Percentiles rank a stretch among this genome's conserved stretches.
phyloP scores from a whole-genome alignment of 2,797 vertebrate genomes.

The Antrozous pallidus region DNA sequence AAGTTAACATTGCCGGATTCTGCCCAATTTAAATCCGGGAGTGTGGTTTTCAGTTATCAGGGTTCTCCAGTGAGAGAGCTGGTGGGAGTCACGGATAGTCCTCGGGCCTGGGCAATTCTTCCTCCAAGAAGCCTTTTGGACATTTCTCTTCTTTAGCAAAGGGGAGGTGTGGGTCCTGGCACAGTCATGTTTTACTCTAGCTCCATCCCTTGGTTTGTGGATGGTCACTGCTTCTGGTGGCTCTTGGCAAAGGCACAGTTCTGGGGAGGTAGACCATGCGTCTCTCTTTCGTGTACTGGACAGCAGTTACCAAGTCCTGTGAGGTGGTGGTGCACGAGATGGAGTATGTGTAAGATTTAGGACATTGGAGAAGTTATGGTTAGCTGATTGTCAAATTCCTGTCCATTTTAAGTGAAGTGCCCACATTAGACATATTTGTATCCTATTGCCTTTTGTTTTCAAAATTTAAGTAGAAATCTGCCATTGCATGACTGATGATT shows the following conservation, averaged over 20 bases:
- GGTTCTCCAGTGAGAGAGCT: background rate
- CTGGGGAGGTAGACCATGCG: background rate
- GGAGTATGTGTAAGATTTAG: background rate
- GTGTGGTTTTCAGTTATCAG: background rate
- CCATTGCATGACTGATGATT: slow-evolving; percentile 1
- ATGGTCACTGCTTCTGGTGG: background rate
- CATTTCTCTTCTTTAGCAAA: background rate
- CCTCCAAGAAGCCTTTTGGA: background rate
- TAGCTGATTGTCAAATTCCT: background rate
- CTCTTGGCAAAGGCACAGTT: background rate
- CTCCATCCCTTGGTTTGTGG: background rate
- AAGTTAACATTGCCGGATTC: slow-evolving; percentile 73
- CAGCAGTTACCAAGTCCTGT: background rate
- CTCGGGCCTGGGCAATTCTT: background rate
- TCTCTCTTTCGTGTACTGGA: background rate
- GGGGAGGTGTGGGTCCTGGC: background rate
- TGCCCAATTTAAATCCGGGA: slow-evolving; percentile 44
- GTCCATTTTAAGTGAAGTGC: background rate
- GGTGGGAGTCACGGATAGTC: background rate
- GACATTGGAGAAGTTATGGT: background rate
- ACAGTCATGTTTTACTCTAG: background rate
- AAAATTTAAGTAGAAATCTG: slow-evolving; percentile 14
- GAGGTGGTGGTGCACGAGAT: background rate
- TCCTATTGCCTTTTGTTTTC: background rate
- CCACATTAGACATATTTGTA: background rate